phyloP scores from a whole-genome alignment of 2,113 vertebrate genomes.

The Prochilodus magdalenae region DNA sequence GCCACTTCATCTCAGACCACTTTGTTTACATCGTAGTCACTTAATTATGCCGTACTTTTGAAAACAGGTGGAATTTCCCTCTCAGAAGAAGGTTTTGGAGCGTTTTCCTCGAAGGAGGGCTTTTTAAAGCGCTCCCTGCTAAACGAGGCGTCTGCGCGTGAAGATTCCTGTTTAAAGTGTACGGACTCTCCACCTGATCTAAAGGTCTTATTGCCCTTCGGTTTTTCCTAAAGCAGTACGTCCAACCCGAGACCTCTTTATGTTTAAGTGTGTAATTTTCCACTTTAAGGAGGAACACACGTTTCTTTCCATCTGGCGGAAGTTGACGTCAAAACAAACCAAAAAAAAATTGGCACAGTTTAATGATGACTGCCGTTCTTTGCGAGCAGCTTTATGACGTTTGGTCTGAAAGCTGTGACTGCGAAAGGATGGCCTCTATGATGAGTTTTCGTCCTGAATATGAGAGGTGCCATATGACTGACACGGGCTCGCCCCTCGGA shows the following conservation, averaged over 20 bases:
- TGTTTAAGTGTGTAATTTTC: neutral
- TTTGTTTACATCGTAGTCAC: too few species aligned
- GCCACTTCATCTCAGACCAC: too few species aligned
- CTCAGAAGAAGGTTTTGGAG: too few species aligned
- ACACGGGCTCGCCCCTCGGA: conserved; percentile 54
- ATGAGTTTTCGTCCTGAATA: neutral
- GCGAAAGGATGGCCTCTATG: neutral
- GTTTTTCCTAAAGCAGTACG: neutral
- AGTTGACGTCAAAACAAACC: neutral
- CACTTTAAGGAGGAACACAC: neutral
- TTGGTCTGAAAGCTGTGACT: conserved; percentile 23
- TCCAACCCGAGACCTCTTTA: neutral
- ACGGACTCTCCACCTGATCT: too few species aligned
- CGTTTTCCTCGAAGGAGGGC: neutral
- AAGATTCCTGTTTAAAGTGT: neutral
- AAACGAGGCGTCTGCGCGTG: too few species aligned
- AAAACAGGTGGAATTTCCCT: too few species aligned
- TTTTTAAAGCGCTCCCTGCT: too few species aligned
- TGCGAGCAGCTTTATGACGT: conserved; percentile 11
- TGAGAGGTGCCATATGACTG: conserved; percentile 30
- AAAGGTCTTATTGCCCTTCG: too few species aligned
- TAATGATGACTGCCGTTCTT: neutral
- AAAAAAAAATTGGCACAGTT: neutral
- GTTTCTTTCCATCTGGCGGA: neutral
- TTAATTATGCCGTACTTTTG: too few species aligned